Conservation (phyloP, 1,140 invertebrate genomes). For the Trissolcus basalis region DNA sequence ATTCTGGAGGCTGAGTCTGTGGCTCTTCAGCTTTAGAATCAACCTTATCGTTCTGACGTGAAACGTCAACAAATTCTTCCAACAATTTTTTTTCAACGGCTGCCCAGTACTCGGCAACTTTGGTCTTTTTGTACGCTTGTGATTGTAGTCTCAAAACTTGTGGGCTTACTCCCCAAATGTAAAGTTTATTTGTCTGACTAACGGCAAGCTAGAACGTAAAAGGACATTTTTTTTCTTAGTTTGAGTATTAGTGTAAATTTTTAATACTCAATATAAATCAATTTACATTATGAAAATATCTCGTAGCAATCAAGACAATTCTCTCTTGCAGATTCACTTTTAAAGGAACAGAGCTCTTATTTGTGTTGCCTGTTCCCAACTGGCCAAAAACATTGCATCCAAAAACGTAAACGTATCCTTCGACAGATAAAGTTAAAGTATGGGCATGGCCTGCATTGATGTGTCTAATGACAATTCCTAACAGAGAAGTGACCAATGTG, state of each 20-base stretch:
- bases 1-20: constrained; percentile 17
- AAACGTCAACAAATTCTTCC: constrained; percentile 48
- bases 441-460: constrained; percentile 86
- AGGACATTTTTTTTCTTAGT: background rate
- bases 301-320: constrained; percentile 83
- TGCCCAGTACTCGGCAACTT: constrained; percentile 75
- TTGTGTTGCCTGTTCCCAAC: constrained; percentile 80
- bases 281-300: constrained; percentile 90
- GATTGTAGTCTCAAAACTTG: constrained; percentile 83
- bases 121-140: constrained; percentile 79
- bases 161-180: constrained; percentile 87
- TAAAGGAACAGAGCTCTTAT: constrained; percentile 80
- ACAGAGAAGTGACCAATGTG: constrained; percentile 74
- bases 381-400: constrained; percentile 89
- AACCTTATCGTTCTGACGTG: constrained; percentile 29
- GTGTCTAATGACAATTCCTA: constrained; percentile 70
- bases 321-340: constrained; percentile 78
- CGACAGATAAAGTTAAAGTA: constrained; percentile 80
- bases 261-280: constrained; percentile 8
- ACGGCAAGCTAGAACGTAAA: constrained; percentile 80
- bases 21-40: constrained; percentile 35
- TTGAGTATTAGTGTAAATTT: too few relatives aligned
- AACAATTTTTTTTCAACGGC: constrained; percentile 60
- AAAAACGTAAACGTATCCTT: constrained; percentile 84
- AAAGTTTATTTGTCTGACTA: constrained; percentile 81